Conservation (phyloP, 2,113 vertebrate species). For the Catharus fuscescens region DNA sequence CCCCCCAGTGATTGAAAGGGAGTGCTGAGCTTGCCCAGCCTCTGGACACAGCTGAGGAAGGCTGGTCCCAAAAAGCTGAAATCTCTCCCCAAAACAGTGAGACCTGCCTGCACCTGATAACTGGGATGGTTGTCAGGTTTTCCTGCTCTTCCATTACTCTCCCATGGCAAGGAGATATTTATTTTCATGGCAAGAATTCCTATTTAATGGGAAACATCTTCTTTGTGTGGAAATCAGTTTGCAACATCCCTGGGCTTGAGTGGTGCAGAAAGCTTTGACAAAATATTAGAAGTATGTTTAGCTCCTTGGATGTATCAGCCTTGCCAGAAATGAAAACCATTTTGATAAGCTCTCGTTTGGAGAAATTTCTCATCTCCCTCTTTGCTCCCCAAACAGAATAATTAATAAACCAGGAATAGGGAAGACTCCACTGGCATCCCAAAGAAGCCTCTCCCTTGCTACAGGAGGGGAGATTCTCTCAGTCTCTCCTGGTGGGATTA, state of each 20-base stretch:
- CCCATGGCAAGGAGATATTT: not conserved
- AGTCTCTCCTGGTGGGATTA: not conserved
- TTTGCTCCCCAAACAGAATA: not conserved
- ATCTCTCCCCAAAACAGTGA: not conserved
- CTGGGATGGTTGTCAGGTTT: not conserved
- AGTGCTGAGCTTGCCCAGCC: not conserved
- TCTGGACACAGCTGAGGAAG: not conserved
- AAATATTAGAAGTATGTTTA: not conserved
- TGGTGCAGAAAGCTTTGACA: not conserved
- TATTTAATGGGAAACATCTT: not conserved
- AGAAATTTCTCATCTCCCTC: not conserved
- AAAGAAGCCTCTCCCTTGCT: not conserved
- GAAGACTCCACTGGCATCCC: not conserved
- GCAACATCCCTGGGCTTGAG: not conserved
- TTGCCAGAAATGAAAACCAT: not conserved
- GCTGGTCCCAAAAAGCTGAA: not conserved
- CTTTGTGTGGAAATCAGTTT: not conserved
- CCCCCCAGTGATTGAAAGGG: rapidly evolving
- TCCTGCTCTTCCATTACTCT: not conserved
- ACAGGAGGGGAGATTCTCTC: not conserved
- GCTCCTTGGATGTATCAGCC: not conserved
- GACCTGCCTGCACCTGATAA: not conserved
- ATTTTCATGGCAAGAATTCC: not conserved
- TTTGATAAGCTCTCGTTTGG: not conserved
- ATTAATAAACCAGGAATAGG: not conserved